phyloP scores from a whole-genome alignment of 2,113 vertebrate genomes.

The Solenodon paradoxus region DNA sequence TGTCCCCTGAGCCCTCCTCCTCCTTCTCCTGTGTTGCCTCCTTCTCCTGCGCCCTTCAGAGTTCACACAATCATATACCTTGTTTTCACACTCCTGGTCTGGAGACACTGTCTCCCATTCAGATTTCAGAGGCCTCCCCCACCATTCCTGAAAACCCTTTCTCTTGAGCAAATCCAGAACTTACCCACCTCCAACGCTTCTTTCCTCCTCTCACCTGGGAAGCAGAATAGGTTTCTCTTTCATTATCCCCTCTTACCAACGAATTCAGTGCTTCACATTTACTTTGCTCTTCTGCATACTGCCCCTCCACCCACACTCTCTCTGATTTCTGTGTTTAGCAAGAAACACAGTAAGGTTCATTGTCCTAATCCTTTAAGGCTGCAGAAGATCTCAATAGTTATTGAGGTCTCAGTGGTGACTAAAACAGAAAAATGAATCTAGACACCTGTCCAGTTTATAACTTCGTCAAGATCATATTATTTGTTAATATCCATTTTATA shows the following conservation, averaged over 20 bases:
- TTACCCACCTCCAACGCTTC: background rate
- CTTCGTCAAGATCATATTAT: conserved; percentile 29
- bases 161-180: background rate
- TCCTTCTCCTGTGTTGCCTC: background rate
- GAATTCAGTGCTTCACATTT: background rate
- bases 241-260: conserved; percentile 29
- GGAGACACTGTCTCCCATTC: background rate
- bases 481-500: conserved; percentile 23
- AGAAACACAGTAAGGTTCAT: conserved; percentile 21
- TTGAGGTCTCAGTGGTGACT: conserved; percentile 47
- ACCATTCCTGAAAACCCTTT: background rate
- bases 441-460: conserved; percentile 65
- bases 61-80: background rate
- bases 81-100: background rate
- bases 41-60: background rate
- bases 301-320: background rate
- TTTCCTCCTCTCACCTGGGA: background rate
- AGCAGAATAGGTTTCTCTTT: background rate
- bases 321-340: background rate
- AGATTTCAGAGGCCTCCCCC: background rate
- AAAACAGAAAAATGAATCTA: conserved; percentile 63
- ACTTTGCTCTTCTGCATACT: background rate
- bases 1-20: background rate
- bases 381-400: conserved; percentile 55
- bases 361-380: conserved; percentile 65